Evolutionary conservation across 2,888 invertebrate genomes (phyloP).

Genomic region (Dysmachus trigonus): DNA sequence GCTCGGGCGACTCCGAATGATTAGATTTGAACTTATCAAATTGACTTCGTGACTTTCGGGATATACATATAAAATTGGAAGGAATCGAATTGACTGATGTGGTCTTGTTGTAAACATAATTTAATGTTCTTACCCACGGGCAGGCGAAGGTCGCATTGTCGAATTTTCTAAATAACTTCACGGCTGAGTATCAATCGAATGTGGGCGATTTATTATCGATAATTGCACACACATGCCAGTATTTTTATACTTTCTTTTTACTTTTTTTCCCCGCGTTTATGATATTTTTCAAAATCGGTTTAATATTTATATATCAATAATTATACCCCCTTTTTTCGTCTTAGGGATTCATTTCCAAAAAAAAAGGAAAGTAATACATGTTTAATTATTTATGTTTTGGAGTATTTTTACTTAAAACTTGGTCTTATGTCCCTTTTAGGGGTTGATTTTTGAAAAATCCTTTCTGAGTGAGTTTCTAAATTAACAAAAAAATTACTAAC

Average conservation of each 20-base stretch:
- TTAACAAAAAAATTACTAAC: too few species aligned
- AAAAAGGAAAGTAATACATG: too few species aligned
- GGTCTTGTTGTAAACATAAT: neutral
- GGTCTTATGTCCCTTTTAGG: too few species aligned
- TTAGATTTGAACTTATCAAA: neutral
- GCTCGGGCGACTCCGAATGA: neutral
- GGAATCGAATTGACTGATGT: neutral
- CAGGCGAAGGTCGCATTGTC: neutral
- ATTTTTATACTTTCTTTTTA: neutral
- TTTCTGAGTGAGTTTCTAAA: too few species aligned
- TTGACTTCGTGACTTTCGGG: neutral
- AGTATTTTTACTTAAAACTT: too few species aligned
- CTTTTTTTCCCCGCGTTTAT: neutral
- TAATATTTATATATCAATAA: too few species aligned
- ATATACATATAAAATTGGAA: neutral
- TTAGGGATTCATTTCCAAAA: too few species aligned
- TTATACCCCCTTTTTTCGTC: too few species aligned
- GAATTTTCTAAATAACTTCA: neutral
- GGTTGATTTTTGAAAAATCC: too few species aligned
- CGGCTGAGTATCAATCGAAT: neutral
- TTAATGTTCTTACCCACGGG: neutral
- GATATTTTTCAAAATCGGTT: too few species aligned
- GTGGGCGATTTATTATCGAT: neutral
- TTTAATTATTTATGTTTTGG: too few species aligned
- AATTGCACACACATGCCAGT: neutral